phyloP scores from a whole-genome alignment of 2,797 vertebrate species.

The Gambusia yucatana region DNA sequence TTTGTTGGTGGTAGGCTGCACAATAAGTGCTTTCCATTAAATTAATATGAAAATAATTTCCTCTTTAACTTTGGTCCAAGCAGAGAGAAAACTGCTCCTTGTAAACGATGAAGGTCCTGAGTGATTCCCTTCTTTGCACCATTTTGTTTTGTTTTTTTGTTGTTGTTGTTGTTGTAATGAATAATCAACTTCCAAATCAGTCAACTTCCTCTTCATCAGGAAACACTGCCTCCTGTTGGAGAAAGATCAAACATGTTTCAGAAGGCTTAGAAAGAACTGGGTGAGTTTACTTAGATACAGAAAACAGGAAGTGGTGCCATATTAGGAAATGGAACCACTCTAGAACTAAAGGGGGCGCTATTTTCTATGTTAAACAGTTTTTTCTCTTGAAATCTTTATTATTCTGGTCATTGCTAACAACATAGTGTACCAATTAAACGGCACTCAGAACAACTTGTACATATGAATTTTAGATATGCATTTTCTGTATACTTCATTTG shows the following conservation, averaged over 20 bases:
- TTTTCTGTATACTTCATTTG: too few species aligned
- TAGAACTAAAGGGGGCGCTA: too few species aligned
- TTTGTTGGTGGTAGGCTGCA: neutral
- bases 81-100: neutral
- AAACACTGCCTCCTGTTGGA: slow-evolving; percentile 78
- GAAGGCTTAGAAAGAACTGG: neutral
- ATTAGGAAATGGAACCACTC: too few species aligned
- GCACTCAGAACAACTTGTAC: too few species aligned
- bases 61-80: neutral
- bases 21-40: neutral
- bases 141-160: neutral
- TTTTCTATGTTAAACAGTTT: too few species aligned
- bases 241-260: neutral
- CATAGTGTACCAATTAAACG: too few species aligned
- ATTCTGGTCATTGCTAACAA: too few species aligned
- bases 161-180: neutral
- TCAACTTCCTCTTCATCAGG: slow-evolving; percentile 65
- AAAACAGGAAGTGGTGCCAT: too few species aligned
- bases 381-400: too few species aligned
- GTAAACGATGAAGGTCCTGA: neutral
- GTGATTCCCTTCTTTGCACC: neutral
- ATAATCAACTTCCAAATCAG: slow-evolving; percentile 28
- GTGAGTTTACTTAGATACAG: too few species aligned
- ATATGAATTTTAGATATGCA: too few species aligned
- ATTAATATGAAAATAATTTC: neutral